Evolutionary conservation across 1,140 invertebrate genomes (phyloP), one percentile per base, ranked within the genome.

Genomic region (Mycetomoellerius zeteki): DNA sequence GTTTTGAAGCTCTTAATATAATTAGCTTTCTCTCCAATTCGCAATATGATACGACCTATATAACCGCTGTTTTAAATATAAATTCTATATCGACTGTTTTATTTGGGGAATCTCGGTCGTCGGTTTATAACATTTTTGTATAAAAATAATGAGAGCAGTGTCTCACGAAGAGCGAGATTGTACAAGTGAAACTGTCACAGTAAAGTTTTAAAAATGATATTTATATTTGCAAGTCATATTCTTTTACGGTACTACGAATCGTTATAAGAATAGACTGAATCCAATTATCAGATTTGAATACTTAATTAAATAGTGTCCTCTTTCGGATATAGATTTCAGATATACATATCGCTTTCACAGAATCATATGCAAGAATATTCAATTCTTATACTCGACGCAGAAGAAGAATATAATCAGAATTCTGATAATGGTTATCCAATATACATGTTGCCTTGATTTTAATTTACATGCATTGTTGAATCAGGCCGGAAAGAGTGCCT

Each of bases 51-150:
- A 69, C 14, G 62, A 80, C 60, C 58, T 71, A 19, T 43, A 54
- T 54, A 37, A 71, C 1, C 21, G 5, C 14, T n/a, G 8, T 21
- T 81, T 78, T 78, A 65, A 69, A 65, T 81, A 54, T 43, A 24
- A 56, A 56, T 81, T 71, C 43, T 24, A 71, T 19, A 54, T 19
- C 50, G n/a, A 56, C 77, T 52, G 56, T 62, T 47, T 78, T 64
- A 56, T 81, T 60, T 24, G 19, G 43, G 6, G 78, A 71, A 56
- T 67, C 65, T 54, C 65, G 65, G 78, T 43, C 78, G 33, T 43
- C 30, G 54, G 37, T 81, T 56, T 56, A 43, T 43, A 43, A 56
- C 65, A 24, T 12, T 56, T 37, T 71, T 47, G 16, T 62, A 27
- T 27, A 52, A 47, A 78, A 78, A 64, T 78, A 50, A 81, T 12